These are phyloP conservation scores for Argentina silus DNA, from an alignment of 2,797 vertebrate genomes.

Conservation along the genomic window DNA sequence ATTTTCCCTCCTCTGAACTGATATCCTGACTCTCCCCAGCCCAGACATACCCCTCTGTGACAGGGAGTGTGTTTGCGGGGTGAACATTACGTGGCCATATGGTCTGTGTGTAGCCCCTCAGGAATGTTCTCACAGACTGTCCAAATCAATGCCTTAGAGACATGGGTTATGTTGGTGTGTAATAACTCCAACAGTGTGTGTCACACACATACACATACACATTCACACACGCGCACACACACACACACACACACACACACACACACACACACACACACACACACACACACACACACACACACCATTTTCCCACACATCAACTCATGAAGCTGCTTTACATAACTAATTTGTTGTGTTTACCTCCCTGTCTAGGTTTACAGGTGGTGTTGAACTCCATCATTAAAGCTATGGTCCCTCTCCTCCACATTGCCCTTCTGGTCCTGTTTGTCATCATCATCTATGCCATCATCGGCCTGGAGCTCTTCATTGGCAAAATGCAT, in stretches of 20 bases:
- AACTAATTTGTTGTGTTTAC: slow-evolving; percentile 23
- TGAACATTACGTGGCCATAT: slow-evolving; percentile 54
- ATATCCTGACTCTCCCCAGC: neutral
- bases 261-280: neutral
- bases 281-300: neutral
- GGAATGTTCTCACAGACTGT: slow-evolving; percentile 59
- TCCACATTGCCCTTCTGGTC: slow-evolving; percentile 98
- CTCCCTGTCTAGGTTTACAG: slow-evolving; percentile 90
- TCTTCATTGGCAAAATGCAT: slow-evolving; percentile 99
- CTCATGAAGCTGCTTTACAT: too few relatives aligned
- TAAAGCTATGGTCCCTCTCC: slow-evolving; percentile 99
- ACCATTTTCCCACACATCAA: neutral
- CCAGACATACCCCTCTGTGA: neutral
- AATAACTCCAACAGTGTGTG: slow-evolving; percentile 9
- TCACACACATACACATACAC: neutral
- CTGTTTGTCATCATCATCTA: slow-evolving; percentile 99
- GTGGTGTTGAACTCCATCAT: slow-evolving; percentile 99
- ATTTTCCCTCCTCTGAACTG: too few relatives aligned
- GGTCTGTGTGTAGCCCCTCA: slow-evolving; percentile 48
- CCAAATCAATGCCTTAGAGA: slow-evolving; percentile 48
- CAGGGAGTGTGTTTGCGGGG: slow-evolving; percentile 4
- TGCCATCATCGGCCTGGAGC: slow-evolving; percentile 99
- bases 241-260: neutral
- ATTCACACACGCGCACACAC: neutral
- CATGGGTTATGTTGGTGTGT: slow-evolving; percentile 25